A percentile compares a stretch with the other conserved stretches of the same genome.
phyloP scores from a whole-genome alignment of 53 echinoderm and acorn worm genomes.

The Mesocentrotus franciscanus region DNA sequence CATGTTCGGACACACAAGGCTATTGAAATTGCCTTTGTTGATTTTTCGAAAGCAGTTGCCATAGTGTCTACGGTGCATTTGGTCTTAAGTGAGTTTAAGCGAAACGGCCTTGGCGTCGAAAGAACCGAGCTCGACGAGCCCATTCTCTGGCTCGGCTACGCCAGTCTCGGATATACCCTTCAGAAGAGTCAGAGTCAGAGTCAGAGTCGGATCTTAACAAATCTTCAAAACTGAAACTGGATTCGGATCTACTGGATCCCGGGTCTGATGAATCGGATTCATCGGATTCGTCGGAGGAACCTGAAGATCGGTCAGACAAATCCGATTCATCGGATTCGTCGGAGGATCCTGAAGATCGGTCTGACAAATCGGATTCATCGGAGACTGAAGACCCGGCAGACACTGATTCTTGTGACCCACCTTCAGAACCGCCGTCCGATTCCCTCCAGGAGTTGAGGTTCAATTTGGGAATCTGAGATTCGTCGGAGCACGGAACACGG shows the following conservation, averaged over 20 bases:
- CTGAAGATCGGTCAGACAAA: neutral
- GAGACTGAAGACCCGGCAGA: neutral
- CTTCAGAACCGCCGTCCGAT: neutral
- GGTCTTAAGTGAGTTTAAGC: no score
- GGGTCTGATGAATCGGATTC: no score
- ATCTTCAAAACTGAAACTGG: neutral
- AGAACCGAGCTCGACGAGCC: neutral
- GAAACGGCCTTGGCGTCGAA: neutral
- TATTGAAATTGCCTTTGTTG: no score
- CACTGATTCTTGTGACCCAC: neutral
- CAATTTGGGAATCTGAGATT: slow-evolving; percentile 62
- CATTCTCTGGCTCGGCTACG: neutral
- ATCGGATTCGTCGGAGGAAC: no score
- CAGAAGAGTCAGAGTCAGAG: neutral
- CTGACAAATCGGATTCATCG: neutral
- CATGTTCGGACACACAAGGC: no score
- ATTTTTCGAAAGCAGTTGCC: no score
- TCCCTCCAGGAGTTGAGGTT: slow-evolving; percentile 68
- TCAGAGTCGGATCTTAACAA: neutral
- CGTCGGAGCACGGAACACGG: slow-evolving; percentile 69
- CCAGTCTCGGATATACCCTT: neutral
- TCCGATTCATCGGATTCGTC: neutral
- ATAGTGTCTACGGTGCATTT: no score
- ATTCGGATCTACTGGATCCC: neutral
- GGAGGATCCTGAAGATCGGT: neutral